Evolutionary conservation across 2,113 vertebrate species (phyloP), one percentile per base, ranked within the genome.

Genomic region (Archilochus colubris): DNA sequence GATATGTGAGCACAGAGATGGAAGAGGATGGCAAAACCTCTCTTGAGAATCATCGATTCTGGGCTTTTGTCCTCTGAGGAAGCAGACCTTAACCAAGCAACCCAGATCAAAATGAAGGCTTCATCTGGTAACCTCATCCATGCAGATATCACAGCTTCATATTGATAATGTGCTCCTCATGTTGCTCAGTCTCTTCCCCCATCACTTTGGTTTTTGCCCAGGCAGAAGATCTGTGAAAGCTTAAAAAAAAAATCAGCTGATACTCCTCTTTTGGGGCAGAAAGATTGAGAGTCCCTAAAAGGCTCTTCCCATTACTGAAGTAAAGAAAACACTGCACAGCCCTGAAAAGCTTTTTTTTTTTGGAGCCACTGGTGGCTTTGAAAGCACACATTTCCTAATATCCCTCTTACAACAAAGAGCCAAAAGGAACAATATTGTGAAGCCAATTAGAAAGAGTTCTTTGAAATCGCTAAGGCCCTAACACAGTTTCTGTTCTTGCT

Each of bases 401-500:
- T 36, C 8, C 13, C 40, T 54, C 55, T 58, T 43, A 51, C 3
- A 19, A 57, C 36, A 78, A 58, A 72, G 38, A 12, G 18, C 14
- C 3, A 1, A 82, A 85, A 75, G 74, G 12, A 89, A 57, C 46
- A 55, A 80, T 62, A 61, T 58, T 70, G 76, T 86, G 67, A 80
- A 93, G 79, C 46, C 88, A 95, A 86, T 82, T 93, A 85, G 74
- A 64, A 70, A 33, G 48, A 43, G 27, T 38, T 77, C 36, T 82
- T 83, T 93, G 85, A 95, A 96, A 89, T 38, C 33, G 1, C 12
- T 73, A 46, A 59, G 68, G 64, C 48, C 57, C 33, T 75, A 90
- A 81, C 91, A 72, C 43, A 57, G 69, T 59, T 95, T 83, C 87
- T 86, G 63, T 77, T 92, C 64, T 40, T 88, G 77, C 61, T 91